Evolutionary conservation across 2,888 invertebrate species (phyloP).

Genomic region (Drosophila macrothrix): DNA sequence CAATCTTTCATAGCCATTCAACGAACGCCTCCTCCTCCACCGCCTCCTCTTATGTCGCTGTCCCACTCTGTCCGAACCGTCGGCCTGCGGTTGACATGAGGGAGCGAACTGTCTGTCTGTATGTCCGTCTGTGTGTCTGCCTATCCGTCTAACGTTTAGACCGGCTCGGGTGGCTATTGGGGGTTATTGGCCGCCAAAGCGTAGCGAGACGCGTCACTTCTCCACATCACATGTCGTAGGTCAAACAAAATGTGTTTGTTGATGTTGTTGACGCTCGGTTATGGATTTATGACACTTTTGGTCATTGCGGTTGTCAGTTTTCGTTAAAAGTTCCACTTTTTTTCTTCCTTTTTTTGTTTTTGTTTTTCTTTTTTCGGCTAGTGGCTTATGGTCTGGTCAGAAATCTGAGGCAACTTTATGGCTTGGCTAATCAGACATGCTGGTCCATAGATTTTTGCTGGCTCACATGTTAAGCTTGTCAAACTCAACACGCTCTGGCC

Average conservation of each 20-base stretch:
- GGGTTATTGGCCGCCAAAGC: slow-evolving; percentile 76
- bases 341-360: background rate
- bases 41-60: background rate
- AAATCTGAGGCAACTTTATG: slow-evolving; percentile 32
- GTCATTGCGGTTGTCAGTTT: slow-evolving; percentile 78
- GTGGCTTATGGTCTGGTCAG: slow-evolving; percentile 22
- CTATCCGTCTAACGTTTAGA: slow-evolving; percentile 50
- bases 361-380: background rate
- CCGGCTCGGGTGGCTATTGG: slow-evolving; percentile 41
- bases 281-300: slow-evolving; percentile 82
- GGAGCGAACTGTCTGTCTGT: slow-evolving; percentile 46
- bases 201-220: slow-evolving; percentile 19
- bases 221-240: slow-evolving; percentile 75
- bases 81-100: slow-evolving; percentile 77
- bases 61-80: slow-evolving; percentile 38
- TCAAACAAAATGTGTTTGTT: slow-evolving; percentile 78
- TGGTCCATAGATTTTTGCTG: slow-evolving; percentile 46
- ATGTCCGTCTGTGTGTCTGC: slow-evolving; percentile 47
- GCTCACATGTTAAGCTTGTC: slow-evolving; percentile 52
- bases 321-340: slow-evolving; percentile 68
- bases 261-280: slow-evolving; percentile 80
- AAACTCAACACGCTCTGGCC: slow-evolving; percentile 60
- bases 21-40: background rate
- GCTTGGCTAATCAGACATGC: slow-evolving; percentile 54
- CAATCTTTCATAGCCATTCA: slow-evolving; percentile 49